Evolutionary conservation across 1,140 invertebrate species (phyloP).

Genomic region (Hylaeus anthracinus): DNA sequence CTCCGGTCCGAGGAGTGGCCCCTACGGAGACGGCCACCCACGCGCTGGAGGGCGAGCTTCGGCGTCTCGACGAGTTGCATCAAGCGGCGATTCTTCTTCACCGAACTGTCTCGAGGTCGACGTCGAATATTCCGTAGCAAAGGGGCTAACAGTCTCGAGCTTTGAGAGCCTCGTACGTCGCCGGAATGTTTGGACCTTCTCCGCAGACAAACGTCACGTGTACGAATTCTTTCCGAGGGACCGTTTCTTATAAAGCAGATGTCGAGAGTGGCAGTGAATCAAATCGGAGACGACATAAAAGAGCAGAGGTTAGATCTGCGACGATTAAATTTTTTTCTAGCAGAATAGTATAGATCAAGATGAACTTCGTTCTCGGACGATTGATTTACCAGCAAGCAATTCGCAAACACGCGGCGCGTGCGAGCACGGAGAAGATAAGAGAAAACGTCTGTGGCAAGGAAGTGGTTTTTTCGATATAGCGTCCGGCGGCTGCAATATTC

Average conservation of each 20-base stretch:
- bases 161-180: slow-evolving; percentile 48
- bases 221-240: slow-evolving; percentile 34
- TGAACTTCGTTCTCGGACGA: too few species aligned
- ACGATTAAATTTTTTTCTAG: too few species aligned
- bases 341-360: too few species aligned
- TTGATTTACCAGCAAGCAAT: not conserved
- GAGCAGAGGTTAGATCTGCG: too few species aligned
- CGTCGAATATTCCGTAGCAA: slow-evolving; percentile 46
- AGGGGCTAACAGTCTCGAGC: slow-evolving; percentile 20
- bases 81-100: slow-evolving; percentile 19
- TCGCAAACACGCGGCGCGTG: not conserved
- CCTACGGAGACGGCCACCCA: slow-evolving; percentile 50
- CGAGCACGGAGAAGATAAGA: not conserved
- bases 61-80: slow-evolving; percentile 49
- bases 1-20: slow-evolving; percentile 63
- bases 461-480: not conserved
- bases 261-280: slow-evolving; percentile 14
- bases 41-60: slow-evolving; percentile 54
- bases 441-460: not conserved
- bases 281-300: not conserved
- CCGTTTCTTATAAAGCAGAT: not conserved
- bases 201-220: slow-evolving; percentile 22
- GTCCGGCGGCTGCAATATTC: slow-evolving; percentile 60
- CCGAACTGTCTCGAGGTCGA: slow-evolving; percentile 18
- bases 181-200: slow-evolving; percentile 40